Evolutionary conservation across 2,113 vertebrate genomes (phyloP).

Genomic region (Tragelaphus buxtoni): DNA sequence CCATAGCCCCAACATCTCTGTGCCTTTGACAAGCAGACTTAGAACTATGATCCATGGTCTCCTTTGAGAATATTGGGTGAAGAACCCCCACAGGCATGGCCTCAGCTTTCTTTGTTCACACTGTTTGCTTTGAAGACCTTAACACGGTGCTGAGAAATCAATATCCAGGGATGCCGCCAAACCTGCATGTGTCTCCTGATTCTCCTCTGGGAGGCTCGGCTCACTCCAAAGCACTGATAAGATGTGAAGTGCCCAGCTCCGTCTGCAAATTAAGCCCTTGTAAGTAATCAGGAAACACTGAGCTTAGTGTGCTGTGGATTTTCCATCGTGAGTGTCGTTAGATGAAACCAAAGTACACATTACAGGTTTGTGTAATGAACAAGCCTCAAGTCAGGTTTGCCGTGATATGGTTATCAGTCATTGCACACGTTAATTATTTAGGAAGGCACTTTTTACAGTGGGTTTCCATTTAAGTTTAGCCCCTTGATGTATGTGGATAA

Average conservation of each 20-base stretch:
- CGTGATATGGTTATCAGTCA: slow-evolving; percentile 58
- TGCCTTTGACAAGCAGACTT: neutral
- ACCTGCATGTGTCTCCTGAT: neutral
- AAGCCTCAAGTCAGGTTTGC: slow-evolving; percentile 60
- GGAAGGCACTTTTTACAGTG: slow-evolving; percentile 67
- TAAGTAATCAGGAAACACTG: slow-evolving; percentile 33
- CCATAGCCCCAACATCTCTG: neutral
- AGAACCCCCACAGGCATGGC: neutral
- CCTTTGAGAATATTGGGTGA: neutral
- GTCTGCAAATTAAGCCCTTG: slow-evolving; percentile 27
- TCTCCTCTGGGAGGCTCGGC: slow-evolving; percentile 3
- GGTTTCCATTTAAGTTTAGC: slow-evolving; percentile 54
- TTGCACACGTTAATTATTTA: slow-evolving; percentile 68
- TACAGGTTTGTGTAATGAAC: slow-evolving; percentile 57
- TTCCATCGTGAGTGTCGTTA: slow-evolving; percentile 39
- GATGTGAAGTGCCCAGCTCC: neutral
- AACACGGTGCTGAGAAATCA: neutral
- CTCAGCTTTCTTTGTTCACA: slow-evolving; percentile 54
- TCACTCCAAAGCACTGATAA: neutral
- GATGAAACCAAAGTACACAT: slow-evolving; percentile 42
- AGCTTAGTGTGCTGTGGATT: neutral
- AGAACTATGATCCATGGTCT: neutral
- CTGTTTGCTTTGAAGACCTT: slow-evolving; percentile 61
- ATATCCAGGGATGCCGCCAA: neutral
- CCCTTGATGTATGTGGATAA: slow-evolving; percentile 47